phyloP scores from a whole-genome alignment of 2,888 invertebrate genomes.

The Pilophorus perplexus region DNA sequence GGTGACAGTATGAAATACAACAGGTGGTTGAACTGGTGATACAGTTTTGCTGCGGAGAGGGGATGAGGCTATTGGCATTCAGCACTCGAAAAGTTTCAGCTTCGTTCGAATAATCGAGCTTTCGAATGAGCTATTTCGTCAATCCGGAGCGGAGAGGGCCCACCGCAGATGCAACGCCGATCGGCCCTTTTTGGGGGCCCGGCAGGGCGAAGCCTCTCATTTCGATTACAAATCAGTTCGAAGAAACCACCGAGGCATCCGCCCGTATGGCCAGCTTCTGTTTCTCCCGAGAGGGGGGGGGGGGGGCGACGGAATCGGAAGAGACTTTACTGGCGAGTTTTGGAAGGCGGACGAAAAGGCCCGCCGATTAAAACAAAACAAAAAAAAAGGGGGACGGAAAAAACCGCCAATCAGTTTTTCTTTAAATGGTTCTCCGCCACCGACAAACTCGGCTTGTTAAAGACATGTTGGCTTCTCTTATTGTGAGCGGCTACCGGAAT shows the following conservation, averaged over 20 bases:
- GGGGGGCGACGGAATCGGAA: background rate
- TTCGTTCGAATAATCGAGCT: too few species aligned
- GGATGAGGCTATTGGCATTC: too few species aligned
- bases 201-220: constrained; percentile 2
- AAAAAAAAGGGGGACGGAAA: background rate
- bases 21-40: background rate
- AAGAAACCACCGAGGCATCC: background rate
- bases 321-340: background rate
- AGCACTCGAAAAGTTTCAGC: too few species aligned
- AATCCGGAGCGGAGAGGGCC: too few species aligned
- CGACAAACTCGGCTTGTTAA: constrained; percentile 1
- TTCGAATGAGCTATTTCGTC: too few species aligned
- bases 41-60: too few species aligned
- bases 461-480: constrained; percentile 11
- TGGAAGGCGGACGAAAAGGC: too few species aligned
- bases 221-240: constrained; percentile 25
- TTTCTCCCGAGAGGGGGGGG: background rate
- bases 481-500: constrained; percentile 8
- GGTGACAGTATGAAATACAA: too few species aligned
- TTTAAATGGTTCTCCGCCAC: constrained; percentile 13
- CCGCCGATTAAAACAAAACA: background rate
- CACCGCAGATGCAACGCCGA: too few species aligned
- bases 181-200: background rate
- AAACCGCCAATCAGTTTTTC: constrained; percentile 18
- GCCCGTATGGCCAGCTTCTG: constrained; percentile 3